These are phyloP conservation scores for Nylanderia fulva DNA, from an alignment of 1,140 invertebrate genomes.

Conservation along the genomic window DNA sequence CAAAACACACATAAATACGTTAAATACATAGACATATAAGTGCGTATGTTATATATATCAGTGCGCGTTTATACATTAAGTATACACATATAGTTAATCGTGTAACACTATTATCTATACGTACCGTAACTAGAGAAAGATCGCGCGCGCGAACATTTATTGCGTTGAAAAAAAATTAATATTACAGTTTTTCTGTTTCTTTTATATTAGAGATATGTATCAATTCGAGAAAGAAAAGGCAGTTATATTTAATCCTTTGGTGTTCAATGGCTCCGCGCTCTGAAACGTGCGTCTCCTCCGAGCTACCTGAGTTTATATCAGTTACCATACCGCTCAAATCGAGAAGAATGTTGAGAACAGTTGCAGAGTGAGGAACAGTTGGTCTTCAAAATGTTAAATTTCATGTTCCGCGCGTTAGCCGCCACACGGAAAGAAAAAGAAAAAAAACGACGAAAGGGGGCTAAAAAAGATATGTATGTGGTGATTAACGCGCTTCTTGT, in stretches of 20 bases:
- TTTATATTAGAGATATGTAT: conserved; percentile 34
- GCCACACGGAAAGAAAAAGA: neutral
- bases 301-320: conserved; percentile 26
- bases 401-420: conserved; percentile 22
- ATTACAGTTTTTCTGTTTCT: conserved; percentile 35
- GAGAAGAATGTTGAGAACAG: neutral
- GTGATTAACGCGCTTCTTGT: conserved; percentile 13
- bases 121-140: conserved; percentile 37
- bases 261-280: conserved; percentile 4
- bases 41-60: conserved; percentile 53
- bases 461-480: too few relatives aligned
- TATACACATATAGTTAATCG: conserved; percentile 58
- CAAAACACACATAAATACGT: conserved; percentile 39
- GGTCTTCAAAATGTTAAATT: conserved; percentile 44
- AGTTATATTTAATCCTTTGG: conserved; percentile 29
- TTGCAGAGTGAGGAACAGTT: neutral
- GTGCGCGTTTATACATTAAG: conserved; percentile 42
- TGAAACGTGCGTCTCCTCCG: conserved; percentile 5
- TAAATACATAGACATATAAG: conserved; percentile 47
- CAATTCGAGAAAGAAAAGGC: neutral
- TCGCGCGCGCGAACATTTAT: conserved; percentile 50
- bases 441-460: neutral
- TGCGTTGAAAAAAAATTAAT: conserved; percentile 34
- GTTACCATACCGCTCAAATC: conserved; percentile 39
- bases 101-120: conserved; percentile 49